Conservation (phyloP, 1,140 invertebrate genomes). For the Aleiodes sp. region DNA sequence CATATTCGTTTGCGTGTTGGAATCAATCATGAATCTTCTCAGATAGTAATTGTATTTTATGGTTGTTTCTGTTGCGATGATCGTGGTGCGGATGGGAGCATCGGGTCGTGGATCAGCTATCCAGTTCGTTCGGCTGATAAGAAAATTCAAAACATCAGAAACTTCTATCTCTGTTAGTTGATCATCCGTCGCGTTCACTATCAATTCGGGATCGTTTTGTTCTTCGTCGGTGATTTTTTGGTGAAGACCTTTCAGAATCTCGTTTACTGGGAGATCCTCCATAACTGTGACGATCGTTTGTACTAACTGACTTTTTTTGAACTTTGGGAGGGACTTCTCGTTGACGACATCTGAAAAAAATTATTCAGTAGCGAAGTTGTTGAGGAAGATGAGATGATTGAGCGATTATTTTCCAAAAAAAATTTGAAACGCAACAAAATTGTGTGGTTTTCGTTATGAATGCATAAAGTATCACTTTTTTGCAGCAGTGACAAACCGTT, state of each 20-base stretch:
- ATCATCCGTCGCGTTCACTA: not conserved
- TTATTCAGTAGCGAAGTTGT: no score
- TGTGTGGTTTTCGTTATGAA: no score
- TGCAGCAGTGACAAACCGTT: no score
- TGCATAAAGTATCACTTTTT: no score
- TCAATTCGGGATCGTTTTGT: not conserved
- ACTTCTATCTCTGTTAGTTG: slow-evolving; percentile 21
- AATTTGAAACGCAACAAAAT: no score
- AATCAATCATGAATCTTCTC: slow-evolving; percentile 33
- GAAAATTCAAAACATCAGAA: slow-evolving; percentile 32
- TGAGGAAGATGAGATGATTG: no score
- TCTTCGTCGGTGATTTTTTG: not conserved
- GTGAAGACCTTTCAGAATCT: not conserved
- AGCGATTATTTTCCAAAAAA: no score
- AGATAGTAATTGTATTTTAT: slow-evolving; percentile 37
- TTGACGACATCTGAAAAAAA: slow-evolving; percentile 31
- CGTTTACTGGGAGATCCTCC: not conserved
- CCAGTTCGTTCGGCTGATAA: slow-evolving; percentile 39
- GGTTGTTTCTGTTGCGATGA: slow-evolving; percentile 31
- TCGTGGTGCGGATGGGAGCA: not conserved
- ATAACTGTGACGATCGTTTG: slow-evolving; percentile 36
- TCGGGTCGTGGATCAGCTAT: slow-evolving; percentile 34
- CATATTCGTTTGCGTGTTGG: slow-evolving; percentile 40
- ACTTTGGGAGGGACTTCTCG: slow-evolving; percentile 25
- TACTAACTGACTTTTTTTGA: slow-evolving; percentile 27